These are phyloP conservation scores for Drosophila malerkotliana DNA, from an alignment of 1,140 invertebrate species.

Conservation along the genomic window DNA sequence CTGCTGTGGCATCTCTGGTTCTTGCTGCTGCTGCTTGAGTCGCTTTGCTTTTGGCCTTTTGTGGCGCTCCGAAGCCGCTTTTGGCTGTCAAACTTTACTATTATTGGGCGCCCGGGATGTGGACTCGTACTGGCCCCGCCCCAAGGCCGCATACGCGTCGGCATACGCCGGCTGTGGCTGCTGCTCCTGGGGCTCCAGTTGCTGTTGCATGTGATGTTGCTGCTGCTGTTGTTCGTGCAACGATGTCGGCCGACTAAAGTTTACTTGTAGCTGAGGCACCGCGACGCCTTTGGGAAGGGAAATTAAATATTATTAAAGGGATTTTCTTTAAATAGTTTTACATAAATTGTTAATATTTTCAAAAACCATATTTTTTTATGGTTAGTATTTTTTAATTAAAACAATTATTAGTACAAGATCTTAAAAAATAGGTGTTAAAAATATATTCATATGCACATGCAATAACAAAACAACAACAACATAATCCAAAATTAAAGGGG, in stretches of 20 bases:
- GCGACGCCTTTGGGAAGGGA: conserved; percentile 85
- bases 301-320: background rate
- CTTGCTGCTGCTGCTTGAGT: conserved; percentile 47
- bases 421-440: background rate
- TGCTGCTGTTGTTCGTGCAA: conserved; percentile 85
- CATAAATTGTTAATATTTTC: background rate
- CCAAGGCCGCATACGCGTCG: conserved; percentile 88
- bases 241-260: conserved; percentile 85
- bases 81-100: conserved; percentile 85
- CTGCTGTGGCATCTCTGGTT: conserved; percentile 46
- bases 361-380: background rate
- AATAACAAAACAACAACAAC: conserved; percentile 80
- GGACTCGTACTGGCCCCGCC: conserved; percentile 85
- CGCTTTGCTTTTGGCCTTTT: conserved; percentile 63
- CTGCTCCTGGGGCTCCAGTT: conserved; percentile 75
- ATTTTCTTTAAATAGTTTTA: background rate
- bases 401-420: background rate
- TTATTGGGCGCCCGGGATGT: conserved; percentile 83
- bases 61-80: conserved; percentile 57
- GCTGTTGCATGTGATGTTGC: conserved; percentile 80
- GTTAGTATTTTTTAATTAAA: background rate
- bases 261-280: conserved; percentile 87
- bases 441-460: conserved; percentile 50
- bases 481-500: conserved; percentile 43
- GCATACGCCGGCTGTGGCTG: conserved; percentile 70